Evolutionary conservation across 2,797 vertebrate genomes (phyloP), one percentile per base, ranked within the genome.

Genomic region (Hoplostethus mediterraneus): DNA sequence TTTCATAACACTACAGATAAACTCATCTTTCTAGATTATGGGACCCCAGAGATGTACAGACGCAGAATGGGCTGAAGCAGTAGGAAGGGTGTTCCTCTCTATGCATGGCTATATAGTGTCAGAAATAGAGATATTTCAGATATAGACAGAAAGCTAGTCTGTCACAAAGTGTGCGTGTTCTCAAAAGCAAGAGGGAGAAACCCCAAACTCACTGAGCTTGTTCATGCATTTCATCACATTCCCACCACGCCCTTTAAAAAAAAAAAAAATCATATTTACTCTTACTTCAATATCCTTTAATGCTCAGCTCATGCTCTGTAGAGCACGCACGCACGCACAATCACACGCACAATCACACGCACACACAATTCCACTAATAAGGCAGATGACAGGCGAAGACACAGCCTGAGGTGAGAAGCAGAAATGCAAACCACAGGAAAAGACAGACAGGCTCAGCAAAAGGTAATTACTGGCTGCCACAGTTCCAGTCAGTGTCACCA

Each of bases 1-100:
- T 79, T 84, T 79, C 65, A 82, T 79, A 92, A 84, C 47, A 78
- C 87, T 78, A 83, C 71, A 63, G 67, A 83, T 80, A 63, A 80
- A 83, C 71, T 75, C 54, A 38, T 82, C 58, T 79, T 75, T 71
- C 71, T 68, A 79, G 63, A 78, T 67, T 40, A 78, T 13, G 25
- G 38, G 68, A 71, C 70, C 81, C 65, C 73, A 30, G 58, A 75
- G 66, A 79, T 67, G 73, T 72, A 79, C 55, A 77, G 33, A 79
- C 21, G 66, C 8, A 68, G 49, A 25, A 58, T 25, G 38, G 17
- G 60, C 17, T 73, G 9, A 79, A 80, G 69, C 71, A 31, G 64
- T 0, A 51, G 31, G 73, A 63, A 77, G 63, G 73, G 52, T 58
- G 33, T 56, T 75, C 17, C 38, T 30, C 66, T 67, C 45, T 59